Percentiles rank a stretch among this genome's conserved stretches.
Conservation (phyloP, 2,888 invertebrate species). For the Tanytarsus gracilentus region DNA sequence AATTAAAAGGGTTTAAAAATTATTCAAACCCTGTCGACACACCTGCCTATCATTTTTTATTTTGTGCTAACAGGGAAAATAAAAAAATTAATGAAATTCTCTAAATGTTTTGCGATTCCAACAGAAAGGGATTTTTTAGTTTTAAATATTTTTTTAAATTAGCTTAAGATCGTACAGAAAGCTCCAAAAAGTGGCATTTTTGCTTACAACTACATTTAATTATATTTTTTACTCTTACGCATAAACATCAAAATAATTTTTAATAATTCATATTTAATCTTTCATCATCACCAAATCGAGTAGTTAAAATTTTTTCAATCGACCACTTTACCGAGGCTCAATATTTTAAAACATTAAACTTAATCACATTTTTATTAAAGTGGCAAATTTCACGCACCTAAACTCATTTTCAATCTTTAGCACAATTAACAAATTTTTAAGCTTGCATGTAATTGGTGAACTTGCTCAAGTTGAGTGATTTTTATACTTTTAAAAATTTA, state of each 20-base stretch:
- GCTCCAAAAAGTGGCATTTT: constrained; percentile 7
- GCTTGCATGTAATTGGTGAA: too few relatives aligned
- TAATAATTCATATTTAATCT: neutral
- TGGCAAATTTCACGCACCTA: too few relatives aligned
- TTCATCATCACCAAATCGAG: neutral
- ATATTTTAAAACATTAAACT: neutral
- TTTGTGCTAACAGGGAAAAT: too few relatives aligned
- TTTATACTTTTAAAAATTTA: too few relatives aligned
- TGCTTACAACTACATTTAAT: neutral
- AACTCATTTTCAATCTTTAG: too few relatives aligned
- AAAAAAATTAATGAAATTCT: too few relatives aligned
- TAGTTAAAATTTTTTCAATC: neutral
- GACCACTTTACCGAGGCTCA: neutral
- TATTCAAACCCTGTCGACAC: too few relatives aligned
- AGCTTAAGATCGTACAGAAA: neutral
- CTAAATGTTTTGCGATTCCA: neutral
- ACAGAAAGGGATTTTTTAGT: neutral
- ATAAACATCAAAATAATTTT: neutral
- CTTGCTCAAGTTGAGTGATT: too few relatives aligned
- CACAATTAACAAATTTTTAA: too few relatives aligned
- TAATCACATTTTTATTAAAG: too few relatives aligned
- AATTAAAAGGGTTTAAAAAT: too few relatives aligned
- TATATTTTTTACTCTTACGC: neutral
- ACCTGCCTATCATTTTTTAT: too few relatives aligned
- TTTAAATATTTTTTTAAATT: neutral